Evolutionary conservation across 2,797 vertebrate genomes (phyloP), one percentile per base, ranked within the genome.

Genomic region (Orestias chungarensis): DNA sequence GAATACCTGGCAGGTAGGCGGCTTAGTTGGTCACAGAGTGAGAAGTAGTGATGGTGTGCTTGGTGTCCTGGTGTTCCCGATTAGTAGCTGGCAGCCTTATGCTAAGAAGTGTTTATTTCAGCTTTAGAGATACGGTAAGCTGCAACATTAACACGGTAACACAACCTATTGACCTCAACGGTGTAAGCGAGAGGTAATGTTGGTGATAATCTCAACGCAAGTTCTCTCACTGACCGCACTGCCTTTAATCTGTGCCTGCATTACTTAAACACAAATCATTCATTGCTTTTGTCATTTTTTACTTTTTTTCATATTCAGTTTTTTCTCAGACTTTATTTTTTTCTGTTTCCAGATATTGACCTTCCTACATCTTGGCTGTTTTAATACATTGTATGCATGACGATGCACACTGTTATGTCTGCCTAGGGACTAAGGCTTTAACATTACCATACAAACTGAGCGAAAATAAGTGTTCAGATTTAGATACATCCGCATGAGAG

Each of bases 161-260:
- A 82, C 76, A 71, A 76, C 83, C 80, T 73, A 80, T 80, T 84
- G 69, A 84, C 91, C 74, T 57, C 8, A 2, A 66, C 68, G 66
- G n/a, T 38, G 33, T 70, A 68, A 68, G 68, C 49, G 70, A 79
- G 75, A 71, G 72, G 76, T 76, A 67, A 64, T 76, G 76, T 82
- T 49, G 50, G 74, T 40, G 76, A 74, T 82, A 86, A 88, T 86
- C 82, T 70, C 25, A 20, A 44, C 69, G 64, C 47, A 20, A 80
- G 46, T 68, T 66, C 44, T 70, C 81, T 83, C 78, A 72, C 46
- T 88, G 69, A 80, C 75, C 72, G 40, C 76, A 40, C 64, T 52
- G 75, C 31, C 27, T 62, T 66, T 71, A 75, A 82, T 77, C 83
- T 67, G 18, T 11, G 64, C 35, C 12, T 59, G 65, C 47, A 40